These are phyloP conservation scores for Upupa epops DNA, from an alignment of 2,113 vertebrate species.

Conservation along the genomic window DNA sequence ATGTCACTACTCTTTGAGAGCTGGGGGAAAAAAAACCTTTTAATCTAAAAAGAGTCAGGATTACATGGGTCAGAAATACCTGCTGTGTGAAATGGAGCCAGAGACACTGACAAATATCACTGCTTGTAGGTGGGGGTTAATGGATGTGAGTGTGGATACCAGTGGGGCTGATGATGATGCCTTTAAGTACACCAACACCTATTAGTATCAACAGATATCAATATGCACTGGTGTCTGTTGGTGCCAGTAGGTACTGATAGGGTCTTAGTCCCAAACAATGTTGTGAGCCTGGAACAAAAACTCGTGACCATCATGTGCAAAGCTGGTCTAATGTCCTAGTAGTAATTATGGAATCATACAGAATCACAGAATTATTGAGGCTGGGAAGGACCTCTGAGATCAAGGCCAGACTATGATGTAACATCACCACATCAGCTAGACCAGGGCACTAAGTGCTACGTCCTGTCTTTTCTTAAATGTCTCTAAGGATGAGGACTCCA, in stretches of 20 bases:
- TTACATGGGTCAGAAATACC: neutral
- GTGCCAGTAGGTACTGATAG: no score
- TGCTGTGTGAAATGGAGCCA: no score
- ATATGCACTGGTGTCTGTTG: neutral
- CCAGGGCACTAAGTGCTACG: no score
- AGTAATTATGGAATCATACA: no score
- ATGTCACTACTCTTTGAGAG: neutral
- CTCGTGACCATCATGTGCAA: neutral
- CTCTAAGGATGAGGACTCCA: no score
- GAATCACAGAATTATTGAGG: no score
- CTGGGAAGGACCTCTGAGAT: no score
- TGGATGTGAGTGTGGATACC: neutral
- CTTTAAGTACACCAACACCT: neutral
- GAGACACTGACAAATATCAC: neutral
- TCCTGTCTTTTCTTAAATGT: no score
- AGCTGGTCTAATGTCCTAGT: no score
- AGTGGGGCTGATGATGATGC: neutral
- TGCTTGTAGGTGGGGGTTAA: neutral
- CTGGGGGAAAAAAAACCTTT: neutral
- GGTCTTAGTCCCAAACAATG: accelerated
- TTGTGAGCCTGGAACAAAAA: neutral
- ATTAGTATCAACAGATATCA: neutral
- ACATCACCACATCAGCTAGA: no score
- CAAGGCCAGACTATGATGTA: no score
- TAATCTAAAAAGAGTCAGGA: neutral